Evolutionary conservation across 2,113 vertebrate genomes (phyloP), one percentile per base, ranked within the genome.

Genomic region (Pimephales promelas): DNA sequence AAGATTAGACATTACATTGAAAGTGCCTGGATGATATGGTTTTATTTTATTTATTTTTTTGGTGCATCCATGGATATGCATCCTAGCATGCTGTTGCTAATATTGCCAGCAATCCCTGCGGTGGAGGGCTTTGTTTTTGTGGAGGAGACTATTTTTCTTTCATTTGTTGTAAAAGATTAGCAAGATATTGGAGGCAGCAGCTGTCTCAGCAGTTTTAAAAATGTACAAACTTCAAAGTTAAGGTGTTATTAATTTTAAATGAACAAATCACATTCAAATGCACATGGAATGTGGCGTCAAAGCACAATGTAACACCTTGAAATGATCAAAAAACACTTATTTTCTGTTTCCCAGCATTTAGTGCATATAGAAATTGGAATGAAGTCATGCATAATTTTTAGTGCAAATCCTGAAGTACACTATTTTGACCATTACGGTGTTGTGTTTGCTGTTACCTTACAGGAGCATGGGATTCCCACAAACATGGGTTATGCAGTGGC

Each of bases 401-500:
- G 8, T 74, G 14, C 72, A 31, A 52, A 31, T 52, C 24, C 47
- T 52, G 45, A 77, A 57, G 10, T 31, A 57, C 10, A 52, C 2
- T n/a, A 5, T 76, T 56, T 54, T 31, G 13, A 49, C 16, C 18
- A 49, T 56, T 70, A 7, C 20, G 22, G 66, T 16, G 18, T 22
- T 54, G 36, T 71, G 16, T 77, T 77, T 77, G 4, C 40, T 22
- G 10, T 36, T 84, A 3, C 24, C 40, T 18, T 18, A 43, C 87
- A 97, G 96, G 96, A 97, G 75, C 96, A 97, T 0, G 96, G 95
- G 52, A 97, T 97, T 82, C 96, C 96, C 86, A 96, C 95, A 5
- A 95, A 96, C 89, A 96, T 96, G 96, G 96, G 96, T 1, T 97
- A 97, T 0, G 96, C 96, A 0, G 96, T 97, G 87, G 96, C 96